phyloP scores from a whole-genome alignment of 2,113 vertebrate species.

The Phylloscopus trochiloides region DNA sequence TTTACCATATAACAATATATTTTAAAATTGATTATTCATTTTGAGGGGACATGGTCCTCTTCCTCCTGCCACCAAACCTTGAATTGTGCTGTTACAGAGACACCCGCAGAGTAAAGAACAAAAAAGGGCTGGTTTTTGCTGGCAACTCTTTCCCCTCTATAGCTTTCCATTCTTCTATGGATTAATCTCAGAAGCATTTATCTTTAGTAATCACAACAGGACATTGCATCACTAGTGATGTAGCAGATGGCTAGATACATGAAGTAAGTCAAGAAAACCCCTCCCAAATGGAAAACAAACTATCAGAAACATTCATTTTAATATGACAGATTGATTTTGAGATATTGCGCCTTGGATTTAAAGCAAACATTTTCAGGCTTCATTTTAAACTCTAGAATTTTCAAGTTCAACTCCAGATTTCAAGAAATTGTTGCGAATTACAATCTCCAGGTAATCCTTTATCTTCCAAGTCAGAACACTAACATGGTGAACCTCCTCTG shows the following conservation, averaged over 20 bases:
- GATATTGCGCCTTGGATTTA: background rate
- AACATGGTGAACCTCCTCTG: background rate
- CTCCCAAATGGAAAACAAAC: background rate
- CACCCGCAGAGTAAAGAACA: background rate
- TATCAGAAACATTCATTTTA: background rate
- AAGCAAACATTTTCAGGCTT: background rate
- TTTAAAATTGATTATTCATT: background rate
- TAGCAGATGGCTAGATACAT: background rate
- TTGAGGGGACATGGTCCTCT: background rate
- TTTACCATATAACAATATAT: background rate
- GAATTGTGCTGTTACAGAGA: background rate
- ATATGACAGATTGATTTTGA: background rate
- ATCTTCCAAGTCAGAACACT: background rate
- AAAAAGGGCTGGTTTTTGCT: fast-evolving
- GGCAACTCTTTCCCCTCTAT: background rate
- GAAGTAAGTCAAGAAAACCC: background rate
- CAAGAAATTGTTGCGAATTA: background rate
- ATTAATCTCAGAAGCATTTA: background rate
- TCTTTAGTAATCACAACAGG: background rate
- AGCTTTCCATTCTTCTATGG: background rate
- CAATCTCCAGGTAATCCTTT: background rate
- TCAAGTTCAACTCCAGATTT: background rate
- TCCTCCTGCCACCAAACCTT: background rate
- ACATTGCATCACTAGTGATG: background rate
- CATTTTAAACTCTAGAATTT: background rate